Evolutionary conservation across 2,113 vertebrate species (phyloP).

Genomic region (Saguinus midas): DNA sequence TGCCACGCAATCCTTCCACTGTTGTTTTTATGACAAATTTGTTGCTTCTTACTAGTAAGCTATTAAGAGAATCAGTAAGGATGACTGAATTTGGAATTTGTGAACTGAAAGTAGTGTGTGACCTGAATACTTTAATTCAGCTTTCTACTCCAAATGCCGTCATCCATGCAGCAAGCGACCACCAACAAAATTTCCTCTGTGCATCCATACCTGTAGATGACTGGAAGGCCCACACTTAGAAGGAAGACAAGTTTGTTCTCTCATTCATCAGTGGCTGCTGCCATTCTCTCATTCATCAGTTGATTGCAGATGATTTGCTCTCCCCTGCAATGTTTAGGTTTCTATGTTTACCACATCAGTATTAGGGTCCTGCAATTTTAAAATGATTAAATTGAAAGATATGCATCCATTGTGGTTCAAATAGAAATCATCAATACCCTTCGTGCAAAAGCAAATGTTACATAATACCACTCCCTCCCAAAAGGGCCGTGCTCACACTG

Average conservation of each 20-base stretch:
- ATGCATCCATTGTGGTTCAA: neutral
- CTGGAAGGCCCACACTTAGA: neutral
- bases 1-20: neutral
- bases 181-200: no score
- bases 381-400: neutral
- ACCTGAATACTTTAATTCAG: neutral
- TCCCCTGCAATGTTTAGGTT: neutral
- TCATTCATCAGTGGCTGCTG: neutral
- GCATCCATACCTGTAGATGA: fast-evolving
- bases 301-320: neutral
- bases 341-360: neutral
- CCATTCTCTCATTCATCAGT: no score
- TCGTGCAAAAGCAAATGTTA: neutral
- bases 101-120: neutral
- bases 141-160: neutral
- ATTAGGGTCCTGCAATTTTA: neutral
- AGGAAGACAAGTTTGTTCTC: neutral
- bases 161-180: neutral
- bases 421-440: neutral
- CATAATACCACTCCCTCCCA: no score
- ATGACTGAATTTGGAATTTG: constrained; percentile 3
- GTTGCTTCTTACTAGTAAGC: neutral
- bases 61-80: neutral
- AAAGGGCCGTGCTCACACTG: neutral
- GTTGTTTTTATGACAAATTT: neutral